Evolutionary conservation across 92 coral and sea anemone species (phyloP), one percentile per base, ranked within the genome.

Genomic region (Umimayanthus kanabou): DNA sequence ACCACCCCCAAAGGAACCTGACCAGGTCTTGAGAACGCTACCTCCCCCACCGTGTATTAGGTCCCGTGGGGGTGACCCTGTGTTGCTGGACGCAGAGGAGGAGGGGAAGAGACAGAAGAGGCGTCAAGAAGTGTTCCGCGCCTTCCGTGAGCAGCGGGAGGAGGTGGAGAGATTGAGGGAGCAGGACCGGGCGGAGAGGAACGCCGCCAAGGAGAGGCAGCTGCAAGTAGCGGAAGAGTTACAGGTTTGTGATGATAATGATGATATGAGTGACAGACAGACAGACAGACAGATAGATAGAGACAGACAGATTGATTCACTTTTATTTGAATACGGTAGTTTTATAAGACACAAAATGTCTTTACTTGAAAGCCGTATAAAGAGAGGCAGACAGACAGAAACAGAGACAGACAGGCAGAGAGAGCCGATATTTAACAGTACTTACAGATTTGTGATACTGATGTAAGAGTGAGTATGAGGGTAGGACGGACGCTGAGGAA

Each of bases 1-100:
- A 82, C 96, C 99, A 76, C 99, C 99, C 82, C 98, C 97, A 26
- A 97, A 96, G 88, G 97, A 97, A 77, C 98, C 96, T 6, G 98
- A 96, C 89, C 98, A 94, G 61, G 91, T 95, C 28, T 86, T 97
- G 45, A 93, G 91, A 71, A 98, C 99, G 30, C 87, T 94, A 23
- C 86, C 94, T 84, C 92, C 93, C 57, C 98, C 99, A 64, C 95
- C 92, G 77, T 89, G 91, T 85, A 92, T 90, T 90, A 97, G 97
- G 99, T 97, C 98, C 79, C 92, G 98, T 79, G 97, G 96, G 39
- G 99, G 99, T 11, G 58, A 91, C 65, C 95, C 98, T 73, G 95
- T 97, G 89, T 74, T 97, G 69, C 79, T 97, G 50, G 98, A 95
- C 82, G 98, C 94, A 9, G 91, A 88, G 66, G 98, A 97, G 85